Evolutionary conservation across 1,140 invertebrate genomes (phyloP).

Genomic region (Antheraea pernyi): DNA sequence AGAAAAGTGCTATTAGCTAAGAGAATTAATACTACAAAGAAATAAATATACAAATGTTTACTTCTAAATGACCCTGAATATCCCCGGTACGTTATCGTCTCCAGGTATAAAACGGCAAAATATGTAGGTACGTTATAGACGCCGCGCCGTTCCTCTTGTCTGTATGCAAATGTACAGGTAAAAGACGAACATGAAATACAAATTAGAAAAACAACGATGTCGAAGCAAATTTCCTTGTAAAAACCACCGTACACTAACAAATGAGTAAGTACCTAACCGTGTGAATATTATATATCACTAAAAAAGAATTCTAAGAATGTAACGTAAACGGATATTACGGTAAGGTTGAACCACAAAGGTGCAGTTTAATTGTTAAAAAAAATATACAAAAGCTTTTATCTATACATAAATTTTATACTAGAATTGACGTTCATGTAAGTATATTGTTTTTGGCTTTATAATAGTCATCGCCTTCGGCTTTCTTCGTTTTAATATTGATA

Average conservation of each 20-base stretch:
- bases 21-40: no score
- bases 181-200: constrained; percentile 21
- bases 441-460: no score
- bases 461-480: no score
- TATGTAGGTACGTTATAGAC: neutral
- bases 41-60: no score
- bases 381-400: neutral
- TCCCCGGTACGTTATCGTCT: constrained; percentile 13
- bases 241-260: constrained; percentile 26
- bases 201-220: constrained; percentile 14
- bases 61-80: constrained; percentile 7
- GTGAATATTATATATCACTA: constrained; percentile 52
- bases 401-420: neutral
- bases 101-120: constrained; percentile 7
- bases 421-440: no score
- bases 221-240: constrained; percentile 39
- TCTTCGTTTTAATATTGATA: no score
- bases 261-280: constrained; percentile 26
- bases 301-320: constrained; percentile 32
- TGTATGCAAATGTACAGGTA: constrained; percentile 18
- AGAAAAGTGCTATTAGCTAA: no score
- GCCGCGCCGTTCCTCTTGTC: neutral
- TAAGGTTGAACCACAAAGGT: constrained; percentile 8
- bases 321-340: constrained; percentile 16
- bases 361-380: neutral